These are phyloP conservation scores for Apistogramma diplotaenia DNA, from an alignment of 2,113 vertebrate species.

Conservation along the genomic window DNA sequence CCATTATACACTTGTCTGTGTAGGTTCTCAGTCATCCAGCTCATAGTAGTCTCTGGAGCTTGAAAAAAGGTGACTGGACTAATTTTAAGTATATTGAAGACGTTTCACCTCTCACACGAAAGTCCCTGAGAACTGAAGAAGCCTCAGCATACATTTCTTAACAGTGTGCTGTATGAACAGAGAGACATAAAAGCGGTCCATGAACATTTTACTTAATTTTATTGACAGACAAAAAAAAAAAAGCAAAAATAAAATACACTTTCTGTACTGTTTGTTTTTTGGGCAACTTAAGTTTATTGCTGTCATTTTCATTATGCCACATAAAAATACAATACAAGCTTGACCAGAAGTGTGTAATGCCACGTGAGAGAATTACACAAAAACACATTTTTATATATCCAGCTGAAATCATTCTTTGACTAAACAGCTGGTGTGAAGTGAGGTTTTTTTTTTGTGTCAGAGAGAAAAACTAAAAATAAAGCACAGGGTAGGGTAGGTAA, in stretches of 20 bases:
- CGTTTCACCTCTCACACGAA: too few species aligned
- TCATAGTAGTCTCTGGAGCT: too few species aligned
- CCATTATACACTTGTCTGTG: not conserved
- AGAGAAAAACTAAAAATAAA: not conserved
- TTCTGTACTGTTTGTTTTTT: not conserved
- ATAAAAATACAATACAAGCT: not conserved
- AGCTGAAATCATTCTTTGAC: rapidly evolving
- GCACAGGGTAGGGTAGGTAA: not conserved
- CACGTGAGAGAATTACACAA: not conserved
- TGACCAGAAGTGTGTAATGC: not conserved
- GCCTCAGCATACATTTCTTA: too few species aligned
- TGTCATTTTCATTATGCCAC: rapidly evolving
- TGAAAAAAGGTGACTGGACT: too few species aligned
- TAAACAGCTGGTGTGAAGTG: not conserved
- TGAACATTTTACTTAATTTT: not conserved
- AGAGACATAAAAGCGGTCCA: not conserved
- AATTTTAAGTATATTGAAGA: too few species aligned
- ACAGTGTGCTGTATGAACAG: not conserved
- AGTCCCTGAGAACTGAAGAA: too few species aligned
- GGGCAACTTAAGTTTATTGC: not conserved
- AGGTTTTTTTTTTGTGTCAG: rapidly evolving
- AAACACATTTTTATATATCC: not conserved
- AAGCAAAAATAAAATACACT: not conserved
- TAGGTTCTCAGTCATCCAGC: too few species aligned
- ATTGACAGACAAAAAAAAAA: not conserved